Evolutionary conservation across 2,888 invertebrate genomes (phyloP).

Genomic region (Andrena bucephala): DNA sequence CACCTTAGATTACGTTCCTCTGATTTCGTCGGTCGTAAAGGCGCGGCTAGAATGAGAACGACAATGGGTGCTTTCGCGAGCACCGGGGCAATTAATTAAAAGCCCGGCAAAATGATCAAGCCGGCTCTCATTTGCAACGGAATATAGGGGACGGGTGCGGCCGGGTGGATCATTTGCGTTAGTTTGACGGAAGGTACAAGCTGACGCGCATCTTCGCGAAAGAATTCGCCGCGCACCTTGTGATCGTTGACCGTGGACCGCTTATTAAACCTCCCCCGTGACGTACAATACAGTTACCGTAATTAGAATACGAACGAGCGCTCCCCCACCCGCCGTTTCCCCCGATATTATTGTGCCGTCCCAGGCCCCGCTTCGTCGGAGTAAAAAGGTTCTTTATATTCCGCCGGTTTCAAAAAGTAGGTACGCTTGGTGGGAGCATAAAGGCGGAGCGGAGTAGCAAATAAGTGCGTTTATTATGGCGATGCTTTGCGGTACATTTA

Average conservation of each 20-base stretch:
- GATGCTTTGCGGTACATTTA: conserved; percentile 25
- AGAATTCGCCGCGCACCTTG: conserved; percentile 36
- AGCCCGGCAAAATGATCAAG: conserved; percentile 57
- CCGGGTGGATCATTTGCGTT: conserved; percentile 52
- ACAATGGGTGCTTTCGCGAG: conserved; percentile 56
- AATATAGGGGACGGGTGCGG: conserved; percentile 11
- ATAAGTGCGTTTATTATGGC: conserved; percentile 56
- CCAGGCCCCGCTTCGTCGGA: conserved; percentile 1
- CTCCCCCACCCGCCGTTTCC: background rate
- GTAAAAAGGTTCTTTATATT: conserved; percentile 54
- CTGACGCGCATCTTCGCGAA: conserved; percentile 14
- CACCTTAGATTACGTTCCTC: conserved; percentile 31
- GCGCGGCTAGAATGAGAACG: conserved; percentile 55
- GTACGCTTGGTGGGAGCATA: conserved; percentile 18
- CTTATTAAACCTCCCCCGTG: conserved; percentile 51
- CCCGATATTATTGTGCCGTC: conserved; percentile 34
- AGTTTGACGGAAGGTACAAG: conserved; percentile 13
- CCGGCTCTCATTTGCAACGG: conserved; percentile 55
- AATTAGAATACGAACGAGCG: conserved; percentile 58
- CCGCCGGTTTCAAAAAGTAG: conserved; percentile 44
- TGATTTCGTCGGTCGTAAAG: conserved; percentile 42
- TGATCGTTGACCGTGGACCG: conserved; percentile 51
- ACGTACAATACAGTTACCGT: conserved; percentile 53
- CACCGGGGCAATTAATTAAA: conserved; percentile 68
- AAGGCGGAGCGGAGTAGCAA: conserved; percentile 37